A percentile compares a stretch with the other conserved stretches of the same genome.
Conservation (phyloP, 1,140 invertebrate genomes). For the Whitmania pigra region DNA sequence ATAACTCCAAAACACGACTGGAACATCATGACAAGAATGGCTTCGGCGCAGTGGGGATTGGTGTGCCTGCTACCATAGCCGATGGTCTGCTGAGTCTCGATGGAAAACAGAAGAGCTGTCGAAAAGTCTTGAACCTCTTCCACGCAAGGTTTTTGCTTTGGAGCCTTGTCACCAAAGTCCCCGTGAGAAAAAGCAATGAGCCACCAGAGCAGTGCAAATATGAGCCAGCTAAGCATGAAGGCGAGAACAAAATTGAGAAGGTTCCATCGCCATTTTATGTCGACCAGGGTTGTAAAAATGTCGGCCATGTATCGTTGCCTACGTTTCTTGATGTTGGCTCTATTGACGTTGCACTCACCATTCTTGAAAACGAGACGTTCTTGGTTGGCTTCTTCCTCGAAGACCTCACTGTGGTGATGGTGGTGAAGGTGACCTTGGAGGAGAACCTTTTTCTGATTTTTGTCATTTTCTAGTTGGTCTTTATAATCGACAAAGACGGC, state of each 20-base stretch:
- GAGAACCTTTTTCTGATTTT: background rate
- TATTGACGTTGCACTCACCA: constrained; percentile 23
- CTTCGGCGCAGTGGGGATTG: constrained; percentile 41
- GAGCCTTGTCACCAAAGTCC: constrained; percentile 23
- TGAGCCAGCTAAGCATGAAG: constrained; percentile 37
- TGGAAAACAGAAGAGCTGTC: constrained; percentile 42
- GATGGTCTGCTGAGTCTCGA: constrained; percentile 46
- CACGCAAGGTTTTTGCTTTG: constrained; percentile 31
- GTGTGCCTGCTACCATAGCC: constrained; percentile 55
- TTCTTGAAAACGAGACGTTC: constrained; percentile 23
- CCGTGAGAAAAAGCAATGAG: constrained; percentile 32
- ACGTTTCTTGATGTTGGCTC: constrained; percentile 35
- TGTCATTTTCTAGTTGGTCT: constrained; percentile 4
- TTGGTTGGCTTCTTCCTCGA: background rate
- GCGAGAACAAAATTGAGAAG: constrained; percentile 33
- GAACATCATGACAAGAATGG: constrained; percentile 31
- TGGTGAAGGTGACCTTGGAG: background rate
- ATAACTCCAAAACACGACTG: constrained; percentile 37
- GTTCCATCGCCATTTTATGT: constrained; percentile 34
- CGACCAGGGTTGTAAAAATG: constrained; percentile 61
- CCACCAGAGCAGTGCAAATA: constrained; percentile 39
- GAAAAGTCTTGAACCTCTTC: constrained; percentile 31
- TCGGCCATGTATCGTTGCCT: constrained; percentile 46
- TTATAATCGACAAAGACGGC: constrained; percentile 2
- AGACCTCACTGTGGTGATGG: background rate